Conservation (phyloP, 2,113 vertebrate species). For the Ancistrus triradiatus region DNA sequence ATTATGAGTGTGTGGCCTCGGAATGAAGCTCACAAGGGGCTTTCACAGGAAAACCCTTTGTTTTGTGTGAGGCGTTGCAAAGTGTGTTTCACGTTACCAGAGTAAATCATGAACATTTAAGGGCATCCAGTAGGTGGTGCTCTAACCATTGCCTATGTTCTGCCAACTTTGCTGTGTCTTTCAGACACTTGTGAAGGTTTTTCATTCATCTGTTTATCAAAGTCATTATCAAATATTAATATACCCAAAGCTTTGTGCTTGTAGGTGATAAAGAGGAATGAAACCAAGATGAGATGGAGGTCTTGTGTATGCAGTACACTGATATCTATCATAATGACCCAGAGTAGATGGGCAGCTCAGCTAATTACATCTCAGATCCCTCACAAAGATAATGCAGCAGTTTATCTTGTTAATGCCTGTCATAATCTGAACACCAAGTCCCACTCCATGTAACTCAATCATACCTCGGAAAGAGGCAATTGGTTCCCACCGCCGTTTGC, state of each 20-base stretch:
- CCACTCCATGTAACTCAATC: slow-evolving; percentile 16
- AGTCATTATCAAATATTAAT: slow-evolving; percentile 66
- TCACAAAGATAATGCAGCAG: slow-evolving; percentile 26
- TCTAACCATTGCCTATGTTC: slow-evolving; percentile 51
- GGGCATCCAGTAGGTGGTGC: slow-evolving; percentile 66
- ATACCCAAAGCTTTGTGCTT: slow-evolving; percentile 54
- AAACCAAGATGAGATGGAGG: not conserved
- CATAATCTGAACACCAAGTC: not conserved
- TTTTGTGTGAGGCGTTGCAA: not conserved
- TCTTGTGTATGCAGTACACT: not conserved
- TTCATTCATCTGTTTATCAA: slow-evolving; percentile 44
- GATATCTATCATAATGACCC: not conserved
- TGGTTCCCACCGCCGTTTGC: not conserved
- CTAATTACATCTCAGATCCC: slow-evolving; percentile 15
- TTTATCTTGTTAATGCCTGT: slow-evolving; percentile 28
- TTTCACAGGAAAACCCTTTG: too few relatives aligned
- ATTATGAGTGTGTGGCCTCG: too few relatives aligned
- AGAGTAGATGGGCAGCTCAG: not conserved
- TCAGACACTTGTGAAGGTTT: not conserved
- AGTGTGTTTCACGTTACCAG: not conserved
- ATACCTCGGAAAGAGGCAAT: not conserved
- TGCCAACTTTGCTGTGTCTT: slow-evolving; percentile 8
- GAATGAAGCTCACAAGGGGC: too few relatives aligned
- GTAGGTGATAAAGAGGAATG: not conserved
- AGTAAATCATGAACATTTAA: slow-evolving; percentile 34